These are phyloP conservation scores for Polypterus bichir DNA, from an alignment of 2,113 vertebrate genomes.

Conservation along the genomic window DNA sequence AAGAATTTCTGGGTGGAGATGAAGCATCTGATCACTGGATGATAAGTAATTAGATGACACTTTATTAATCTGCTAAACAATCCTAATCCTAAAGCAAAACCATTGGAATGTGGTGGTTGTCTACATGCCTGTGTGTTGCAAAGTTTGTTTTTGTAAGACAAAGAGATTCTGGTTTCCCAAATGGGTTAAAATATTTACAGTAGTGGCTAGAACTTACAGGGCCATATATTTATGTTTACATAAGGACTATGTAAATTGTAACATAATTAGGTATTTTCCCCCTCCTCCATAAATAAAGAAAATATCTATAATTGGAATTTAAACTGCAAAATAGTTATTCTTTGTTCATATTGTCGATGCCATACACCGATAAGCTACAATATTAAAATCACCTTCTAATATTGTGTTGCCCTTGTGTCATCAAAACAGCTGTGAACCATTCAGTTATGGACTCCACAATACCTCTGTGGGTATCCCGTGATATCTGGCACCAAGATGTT, in stretches of 20 bases:
- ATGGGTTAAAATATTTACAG: conserved; percentile 7
- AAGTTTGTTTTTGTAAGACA: conserved; percentile 2
- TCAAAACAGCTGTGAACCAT: too few species aligned
- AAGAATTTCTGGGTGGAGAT: background rate
- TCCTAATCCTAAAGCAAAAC: conserved; percentile 6
- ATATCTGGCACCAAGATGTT: too few species aligned
- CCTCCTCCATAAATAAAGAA: too few species aligned
- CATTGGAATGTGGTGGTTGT: conserved; percentile 4
- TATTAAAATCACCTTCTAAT: too few species aligned
- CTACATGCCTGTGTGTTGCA: background rate
- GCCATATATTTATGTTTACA: conserved; percentile 7
- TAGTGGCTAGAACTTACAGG: conserved; percentile 1
- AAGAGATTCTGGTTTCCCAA: conserved; percentile 1
- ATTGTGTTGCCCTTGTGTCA: too few species aligned
- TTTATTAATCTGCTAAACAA: conserved; percentile 10
- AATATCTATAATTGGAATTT: too few species aligned
- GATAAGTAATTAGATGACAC: conserved; percentile 9
- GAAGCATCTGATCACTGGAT: conserved; percentile 3
- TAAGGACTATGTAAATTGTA: background rate
- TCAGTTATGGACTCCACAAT: too few species aligned
- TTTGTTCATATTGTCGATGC: too few species aligned
- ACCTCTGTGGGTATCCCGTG: too few species aligned
- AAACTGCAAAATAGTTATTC: too few species aligned
- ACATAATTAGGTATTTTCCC: too few species aligned
- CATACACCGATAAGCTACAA: too few species aligned